These are phyloP conservation scores for Noctuana brunneofusca DNA, from an alignment of 2,888 invertebrate genomes.

Conservation along the genomic window DNA sequence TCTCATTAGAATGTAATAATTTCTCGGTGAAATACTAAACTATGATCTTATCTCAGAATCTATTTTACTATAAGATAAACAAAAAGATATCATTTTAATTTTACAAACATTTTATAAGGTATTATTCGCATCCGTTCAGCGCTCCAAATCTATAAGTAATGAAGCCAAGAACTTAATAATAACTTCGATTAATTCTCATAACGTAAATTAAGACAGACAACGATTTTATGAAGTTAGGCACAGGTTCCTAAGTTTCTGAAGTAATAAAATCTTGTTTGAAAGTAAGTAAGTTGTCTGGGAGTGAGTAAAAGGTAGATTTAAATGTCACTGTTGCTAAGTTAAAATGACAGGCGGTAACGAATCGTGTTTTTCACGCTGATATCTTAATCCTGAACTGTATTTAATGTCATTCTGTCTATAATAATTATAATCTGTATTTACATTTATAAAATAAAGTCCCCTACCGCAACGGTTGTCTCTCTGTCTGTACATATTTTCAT, in stretches of 20 bases:
- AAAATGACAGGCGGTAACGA: constrained; percentile 24
- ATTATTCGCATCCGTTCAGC: too few relatives aligned
- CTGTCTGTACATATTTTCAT: too few relatives aligned
- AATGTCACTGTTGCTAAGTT: constrained; percentile 17
- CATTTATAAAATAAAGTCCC: too few relatives aligned
- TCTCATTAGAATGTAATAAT: background rate
- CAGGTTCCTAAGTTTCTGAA: constrained; percentile 7
- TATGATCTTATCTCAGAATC: background rate
- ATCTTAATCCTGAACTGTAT: too few relatives aligned
- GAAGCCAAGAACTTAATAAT: background rate
- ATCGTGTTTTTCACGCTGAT: constrained; percentile 7
- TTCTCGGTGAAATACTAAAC: background rate
- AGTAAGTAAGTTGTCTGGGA: too few relatives aligned
- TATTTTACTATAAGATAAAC: too few relatives aligned
- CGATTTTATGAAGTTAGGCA: constrained; percentile 11
- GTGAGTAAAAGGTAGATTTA: too few relatives aligned
- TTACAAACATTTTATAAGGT: too few relatives aligned
- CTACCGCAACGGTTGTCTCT: too few relatives aligned
- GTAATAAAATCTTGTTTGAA: constrained; percentile 20
- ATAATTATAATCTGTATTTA: too few relatives aligned
- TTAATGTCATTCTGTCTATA: too few relatives aligned
- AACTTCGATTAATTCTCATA: background rate
- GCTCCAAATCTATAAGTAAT: background rate
- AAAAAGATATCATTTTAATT: too few relatives aligned
- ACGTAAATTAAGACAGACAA: constrained; percentile 4